A percentile compares a stretch with the other conserved stretches of the same genome.
Evolutionary conservation across 2,888 invertebrate genomes (phyloP).

Genomic region (Lasioglossum malachurum): DNA sequence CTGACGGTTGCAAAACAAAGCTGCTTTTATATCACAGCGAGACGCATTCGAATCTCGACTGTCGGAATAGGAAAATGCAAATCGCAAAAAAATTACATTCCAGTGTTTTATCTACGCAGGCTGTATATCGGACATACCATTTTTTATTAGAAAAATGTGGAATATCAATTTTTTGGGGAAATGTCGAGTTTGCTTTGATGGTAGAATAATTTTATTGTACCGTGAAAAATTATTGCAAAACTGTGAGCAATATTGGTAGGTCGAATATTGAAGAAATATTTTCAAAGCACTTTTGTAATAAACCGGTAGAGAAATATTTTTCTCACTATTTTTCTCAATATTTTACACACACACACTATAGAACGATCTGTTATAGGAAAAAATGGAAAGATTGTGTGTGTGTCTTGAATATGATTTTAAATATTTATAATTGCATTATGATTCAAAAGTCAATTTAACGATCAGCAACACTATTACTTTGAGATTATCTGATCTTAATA

Average conservation of each 20-base stretch:
- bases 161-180: neutral
- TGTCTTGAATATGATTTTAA: neutral
- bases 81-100: neutral
- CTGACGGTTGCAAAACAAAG: neutral
- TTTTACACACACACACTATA: too few relatives aligned
- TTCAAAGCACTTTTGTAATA: neutral
- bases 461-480: neutral
- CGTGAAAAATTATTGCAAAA: neutral
- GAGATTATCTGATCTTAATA: neutral
- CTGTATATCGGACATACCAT: neutral
- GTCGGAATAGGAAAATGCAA: neutral
- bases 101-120: neutral
- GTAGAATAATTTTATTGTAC: neutral
- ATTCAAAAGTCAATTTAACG: neutral
- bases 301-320: neutral
- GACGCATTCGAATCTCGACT: neutral
- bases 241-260: neutral
- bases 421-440: neutral
- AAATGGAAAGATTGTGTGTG: neutral
- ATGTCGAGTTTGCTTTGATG: neutral
- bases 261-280: neutral
- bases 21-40: neutral
- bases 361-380: neutral
- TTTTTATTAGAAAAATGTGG: neutral
- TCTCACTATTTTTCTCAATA: too few relatives aligned